Conservation (phyloP, 2,888 invertebrate species). For the Limenitis camilla region DNA sequence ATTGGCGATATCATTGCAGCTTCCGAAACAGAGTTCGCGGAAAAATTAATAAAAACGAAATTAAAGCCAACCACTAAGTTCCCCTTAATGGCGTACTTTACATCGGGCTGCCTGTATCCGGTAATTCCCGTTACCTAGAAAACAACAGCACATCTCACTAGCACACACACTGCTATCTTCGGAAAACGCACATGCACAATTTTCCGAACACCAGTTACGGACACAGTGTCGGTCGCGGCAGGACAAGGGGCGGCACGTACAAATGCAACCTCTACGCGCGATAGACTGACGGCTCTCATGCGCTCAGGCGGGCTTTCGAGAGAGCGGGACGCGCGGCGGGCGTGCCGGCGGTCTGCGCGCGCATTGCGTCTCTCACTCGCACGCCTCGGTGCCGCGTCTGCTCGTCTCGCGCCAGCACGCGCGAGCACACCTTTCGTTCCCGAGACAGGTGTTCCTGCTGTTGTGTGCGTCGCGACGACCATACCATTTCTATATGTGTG, state of each 20-base stretch:
- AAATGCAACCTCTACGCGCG: constrained; percentile 67
- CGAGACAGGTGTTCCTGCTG: constrained; percentile 70
- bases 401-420: constrained; percentile 50
- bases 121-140: constrained; percentile 66
- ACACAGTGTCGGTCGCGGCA: constrained; percentile 70
- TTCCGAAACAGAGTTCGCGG: constrained; percentile 23
- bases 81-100: constrained; percentile 32
- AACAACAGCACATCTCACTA: constrained; percentile 74
- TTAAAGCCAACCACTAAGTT: constrained; percentile 34
- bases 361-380: constrained; percentile 55
- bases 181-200: constrained; percentile 75
- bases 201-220: constrained; percentile 73
- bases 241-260: constrained; percentile 63
- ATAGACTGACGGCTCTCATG: constrained; percentile 53
- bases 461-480: constrained; percentile 64
- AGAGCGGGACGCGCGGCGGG: constrained; percentile 71
- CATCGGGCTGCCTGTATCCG: constrained; percentile 58
- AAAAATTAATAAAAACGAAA: constrained; percentile 53
- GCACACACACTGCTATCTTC: constrained; percentile 70
- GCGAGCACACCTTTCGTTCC: constrained; percentile 71
- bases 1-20: constrained; percentile 18
- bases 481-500: constrained; percentile 42
- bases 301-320: constrained; percentile 47
- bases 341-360: constrained; percentile 66
- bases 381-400: constrained; percentile 39